Evolutionary conservation across 2,888 invertebrate genomes (phyloP), one percentile per base, ranked within the genome.

Genomic region (Chorisops tibialis): DNA sequence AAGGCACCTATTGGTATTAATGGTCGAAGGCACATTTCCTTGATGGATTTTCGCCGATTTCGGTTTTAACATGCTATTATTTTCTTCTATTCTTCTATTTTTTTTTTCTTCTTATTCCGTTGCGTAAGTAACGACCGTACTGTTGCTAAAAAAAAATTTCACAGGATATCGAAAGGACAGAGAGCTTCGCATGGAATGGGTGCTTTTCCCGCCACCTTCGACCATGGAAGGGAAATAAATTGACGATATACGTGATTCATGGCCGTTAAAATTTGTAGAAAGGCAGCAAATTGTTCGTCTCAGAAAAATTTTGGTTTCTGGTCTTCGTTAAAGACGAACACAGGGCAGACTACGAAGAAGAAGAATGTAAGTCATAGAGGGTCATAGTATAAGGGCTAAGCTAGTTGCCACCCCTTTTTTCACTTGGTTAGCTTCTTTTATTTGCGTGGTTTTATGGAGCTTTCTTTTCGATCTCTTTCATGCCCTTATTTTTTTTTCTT

Each of bases 211-310:
- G 48, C 52, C 49, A 56, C 41, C 41, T 37, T 30, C 43, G 56
- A 56, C 30, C 30, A 30, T 30, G 30, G 9, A 30, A 54, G 47
- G 59, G 62, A 51, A 65, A 65, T 67, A 67, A 67, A 67, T 67
- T 66, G 66, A 66, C 66, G 65, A 67, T 65, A 64, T 67, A 67
- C 67, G 67, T 67, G 67, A 67, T 67, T 67, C 67, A 67, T 67
- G 62, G 64, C 65, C 65, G 66, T 67, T 67, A 67, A 66, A 67
- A 65, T 63, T 66, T 62, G 59, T 62, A 61, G 58, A 64, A 66
- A 67, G 56, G 62, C 62, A 67, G 63, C 66, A 67, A 67, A 65
- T 67, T 67, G 66, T 67, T 65, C 65, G 66, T 67, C 63, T 65
- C 51, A 50, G 49, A 61, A n/a, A n/a, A 22, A 52, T 64, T 64